Evolutionary conservation across 2,113 vertebrate species (phyloP).

Genomic region (Odontesthes bonariensis): DNA sequence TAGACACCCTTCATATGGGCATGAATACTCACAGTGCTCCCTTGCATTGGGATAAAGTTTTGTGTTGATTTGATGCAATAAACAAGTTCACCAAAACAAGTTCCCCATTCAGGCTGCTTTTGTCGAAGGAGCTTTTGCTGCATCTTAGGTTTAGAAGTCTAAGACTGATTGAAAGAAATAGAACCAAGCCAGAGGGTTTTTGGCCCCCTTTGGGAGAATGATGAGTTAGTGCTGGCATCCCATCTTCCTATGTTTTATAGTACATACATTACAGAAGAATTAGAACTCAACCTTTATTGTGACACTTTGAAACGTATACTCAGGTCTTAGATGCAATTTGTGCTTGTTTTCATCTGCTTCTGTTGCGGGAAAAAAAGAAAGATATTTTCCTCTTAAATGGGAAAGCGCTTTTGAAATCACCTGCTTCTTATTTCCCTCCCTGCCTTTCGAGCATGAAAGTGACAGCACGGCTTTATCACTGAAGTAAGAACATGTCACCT

Average conservation of each 20-base stretch:
- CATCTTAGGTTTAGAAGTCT: neutral
- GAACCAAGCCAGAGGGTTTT: neutral
- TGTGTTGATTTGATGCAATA: too few species aligned
- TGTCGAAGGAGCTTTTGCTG: too few species aligned
- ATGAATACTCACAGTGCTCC: too few species aligned
- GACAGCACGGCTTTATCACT: neutral
- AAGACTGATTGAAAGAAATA: too few species aligned
- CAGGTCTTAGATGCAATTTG: neutral
- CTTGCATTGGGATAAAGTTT: too few species aligned
- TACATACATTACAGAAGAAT: neutral
- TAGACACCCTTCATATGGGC: too few species aligned
- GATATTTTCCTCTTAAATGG: neutral
- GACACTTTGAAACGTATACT: neutral
- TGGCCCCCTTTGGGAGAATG: too few species aligned
- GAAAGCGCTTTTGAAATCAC: neutral
- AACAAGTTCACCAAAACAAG: too few species aligned
- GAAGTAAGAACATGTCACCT: neutral
- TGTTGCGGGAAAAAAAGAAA: neutral
- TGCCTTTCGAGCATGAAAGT: neutral
- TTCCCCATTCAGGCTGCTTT: too few species aligned
- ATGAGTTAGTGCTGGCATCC: neutral
- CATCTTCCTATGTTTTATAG: neutral
- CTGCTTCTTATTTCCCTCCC: neutral
- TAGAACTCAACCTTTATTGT: too few species aligned
- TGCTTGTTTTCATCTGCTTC: constrained; percentile 1